A percentile compares a stretch with the other conserved stretches of the same genome.
Conservation (phyloP, 2,888 invertebrate genomes). For the Tanaodytes sp. region DNA sequence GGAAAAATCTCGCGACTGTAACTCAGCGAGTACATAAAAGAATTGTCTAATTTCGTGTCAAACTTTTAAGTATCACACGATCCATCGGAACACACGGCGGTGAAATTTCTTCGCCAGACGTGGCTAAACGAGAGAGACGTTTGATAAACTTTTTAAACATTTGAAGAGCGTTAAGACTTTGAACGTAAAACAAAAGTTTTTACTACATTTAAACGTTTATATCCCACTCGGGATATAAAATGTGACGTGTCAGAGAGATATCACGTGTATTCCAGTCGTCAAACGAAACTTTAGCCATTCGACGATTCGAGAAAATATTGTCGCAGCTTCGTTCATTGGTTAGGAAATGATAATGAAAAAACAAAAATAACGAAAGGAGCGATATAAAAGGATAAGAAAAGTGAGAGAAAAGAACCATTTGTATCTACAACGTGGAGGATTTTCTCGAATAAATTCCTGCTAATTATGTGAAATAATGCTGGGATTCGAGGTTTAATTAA, state of each 20-base stretch:
- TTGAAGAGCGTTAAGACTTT: slow-evolving; percentile 24
- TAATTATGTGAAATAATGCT: too few species aligned
- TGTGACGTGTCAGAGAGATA: slow-evolving; percentile 17
- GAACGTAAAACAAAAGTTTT: slow-evolving; percentile 40
- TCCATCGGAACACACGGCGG: slow-evolving; percentile 9
- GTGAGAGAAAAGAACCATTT: too few species aligned
- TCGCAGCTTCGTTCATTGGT: too few species aligned
- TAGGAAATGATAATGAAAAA: too few species aligned
- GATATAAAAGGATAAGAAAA: too few species aligned
- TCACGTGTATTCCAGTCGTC: slow-evolving; percentile 7
- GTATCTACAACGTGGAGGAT: too few species aligned
- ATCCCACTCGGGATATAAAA: slow-evolving; percentile 23
- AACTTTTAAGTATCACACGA: slow-evolving; percentile 19
- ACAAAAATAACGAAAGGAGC: too few species aligned
- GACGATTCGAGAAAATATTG: too few species aligned
- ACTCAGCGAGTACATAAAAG: too few species aligned
- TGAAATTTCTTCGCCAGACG: slow-evolving; percentile 14
- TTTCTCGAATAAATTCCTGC: too few species aligned
- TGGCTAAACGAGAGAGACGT: slow-evolving; percentile 23
- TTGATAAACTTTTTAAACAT: slow-evolving; percentile 38
- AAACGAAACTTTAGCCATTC: slow-evolving; percentile 13
- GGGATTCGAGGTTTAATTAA: too few species aligned
- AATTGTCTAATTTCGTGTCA: slow-evolving; percentile 17
- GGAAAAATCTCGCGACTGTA: too few species aligned
- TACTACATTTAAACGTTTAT: slow-evolving; percentile 32